Conservation (phyloP, 2,888 invertebrate species). For the Tachina grossa region DNA sequence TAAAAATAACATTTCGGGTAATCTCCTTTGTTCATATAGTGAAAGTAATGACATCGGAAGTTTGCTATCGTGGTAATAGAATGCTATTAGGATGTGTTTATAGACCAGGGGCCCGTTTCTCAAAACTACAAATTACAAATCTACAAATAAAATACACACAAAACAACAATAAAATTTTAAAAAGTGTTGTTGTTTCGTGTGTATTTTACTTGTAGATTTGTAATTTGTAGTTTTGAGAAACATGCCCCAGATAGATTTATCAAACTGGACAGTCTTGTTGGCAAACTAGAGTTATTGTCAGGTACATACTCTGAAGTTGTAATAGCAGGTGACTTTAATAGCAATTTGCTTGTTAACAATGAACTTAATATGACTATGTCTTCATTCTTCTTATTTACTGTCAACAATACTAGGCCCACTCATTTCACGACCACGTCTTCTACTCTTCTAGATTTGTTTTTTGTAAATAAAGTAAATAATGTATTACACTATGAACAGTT, state of each 20-base stretch:
- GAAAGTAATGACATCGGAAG: background rate
- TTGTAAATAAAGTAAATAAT: background rate
- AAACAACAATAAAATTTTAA: too few species aligned
- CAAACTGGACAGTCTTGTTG: too few species aligned
- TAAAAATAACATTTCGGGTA: too few species aligned
- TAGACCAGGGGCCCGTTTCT: background rate
- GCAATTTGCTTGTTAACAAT: background rate
- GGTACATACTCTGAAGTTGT: background rate
- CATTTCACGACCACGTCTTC: background rate
- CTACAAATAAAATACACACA: too few species aligned
- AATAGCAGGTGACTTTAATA: background rate
- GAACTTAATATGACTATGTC: background rate
- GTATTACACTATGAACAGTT: background rate
- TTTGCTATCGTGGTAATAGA: too few species aligned
- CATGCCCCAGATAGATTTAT: too few species aligned
- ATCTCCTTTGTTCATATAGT: background rate
- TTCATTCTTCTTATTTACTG: background rate
- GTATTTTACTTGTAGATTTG: too few species aligned
- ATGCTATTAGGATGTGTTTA: too few species aligned
- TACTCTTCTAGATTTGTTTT: background rate
- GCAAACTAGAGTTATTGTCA: background rate
- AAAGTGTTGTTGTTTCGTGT: too few species aligned
- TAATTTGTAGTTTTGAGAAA: too few species aligned
- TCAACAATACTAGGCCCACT: background rate
- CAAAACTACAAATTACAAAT: background rate